Evolutionary conservation across 2,797 vertebrate genomes (phyloP).

Genomic region (Acridotheres tristis): DNA sequence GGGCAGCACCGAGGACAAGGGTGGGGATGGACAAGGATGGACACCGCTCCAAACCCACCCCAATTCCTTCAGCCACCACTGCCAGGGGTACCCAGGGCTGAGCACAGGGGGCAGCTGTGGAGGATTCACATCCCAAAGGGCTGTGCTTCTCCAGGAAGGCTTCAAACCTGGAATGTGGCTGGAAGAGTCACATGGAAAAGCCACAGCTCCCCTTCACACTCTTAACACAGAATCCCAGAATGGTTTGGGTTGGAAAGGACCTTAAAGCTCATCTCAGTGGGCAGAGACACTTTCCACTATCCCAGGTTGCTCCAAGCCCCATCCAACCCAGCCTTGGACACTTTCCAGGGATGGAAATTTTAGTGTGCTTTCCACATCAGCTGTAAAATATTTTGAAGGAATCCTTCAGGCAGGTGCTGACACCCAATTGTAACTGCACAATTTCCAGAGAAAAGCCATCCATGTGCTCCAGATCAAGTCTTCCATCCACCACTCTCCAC

Average conservation of each 20-base stretch:
- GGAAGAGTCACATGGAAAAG: background rate
- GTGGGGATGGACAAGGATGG: background rate
- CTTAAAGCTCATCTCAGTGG: background rate
- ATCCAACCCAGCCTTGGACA: accelerated
- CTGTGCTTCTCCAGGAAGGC: background rate
- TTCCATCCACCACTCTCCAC: background rate
- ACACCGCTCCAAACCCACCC: background rate
- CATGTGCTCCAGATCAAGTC: background rate
- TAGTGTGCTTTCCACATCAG: background rate
- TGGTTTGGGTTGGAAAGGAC: background rate
- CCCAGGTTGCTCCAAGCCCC: background rate
- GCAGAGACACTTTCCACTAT: background rate
- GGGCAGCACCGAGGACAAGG: background rate
- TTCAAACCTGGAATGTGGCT: accelerated
- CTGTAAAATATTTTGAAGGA: background rate
- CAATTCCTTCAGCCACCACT: background rate
- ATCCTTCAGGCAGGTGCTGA: background rate
- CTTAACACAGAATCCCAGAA: background rate
- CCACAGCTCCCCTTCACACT: accelerated
- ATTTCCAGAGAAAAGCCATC: background rate
- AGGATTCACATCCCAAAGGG: background rate
- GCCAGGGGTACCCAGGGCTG: background rate
- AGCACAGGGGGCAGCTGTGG: background rate
- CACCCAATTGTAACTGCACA: background rate
- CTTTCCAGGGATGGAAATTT: background rate